Evolutionary conservation across 2,797 vertebrate genomes (phyloP).

Genomic region (Ambastaia sidthimunki): DNA sequence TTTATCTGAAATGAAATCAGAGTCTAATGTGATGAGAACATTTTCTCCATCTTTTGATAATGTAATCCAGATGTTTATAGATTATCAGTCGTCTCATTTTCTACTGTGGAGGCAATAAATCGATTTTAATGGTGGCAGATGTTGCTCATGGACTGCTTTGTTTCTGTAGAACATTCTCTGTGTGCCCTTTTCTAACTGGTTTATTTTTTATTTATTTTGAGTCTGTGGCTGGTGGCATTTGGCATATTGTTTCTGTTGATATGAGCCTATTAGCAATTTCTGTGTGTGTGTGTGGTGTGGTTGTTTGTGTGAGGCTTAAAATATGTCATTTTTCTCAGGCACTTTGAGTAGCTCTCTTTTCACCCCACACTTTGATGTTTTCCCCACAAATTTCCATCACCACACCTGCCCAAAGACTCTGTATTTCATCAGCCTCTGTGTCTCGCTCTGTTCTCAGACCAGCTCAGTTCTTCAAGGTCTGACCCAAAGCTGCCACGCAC

Average conservation of each 20-base stretch:
- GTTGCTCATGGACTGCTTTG: not conserved
- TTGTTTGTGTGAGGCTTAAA: slow-evolving; percentile 15
- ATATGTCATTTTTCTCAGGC: slow-evolving; percentile 39
- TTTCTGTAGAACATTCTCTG: not conserved
- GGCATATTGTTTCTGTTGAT: slow-evolving; percentile 33
- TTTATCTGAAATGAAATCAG: slow-evolving; percentile 28
- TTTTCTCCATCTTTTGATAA: not conserved
- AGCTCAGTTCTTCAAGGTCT: slow-evolving; percentile 5
- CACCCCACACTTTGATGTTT: slow-evolving; percentile 41
- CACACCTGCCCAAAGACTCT: not conserved
- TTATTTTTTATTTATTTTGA: slow-evolving; percentile 11
- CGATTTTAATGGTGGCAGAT: not conserved
- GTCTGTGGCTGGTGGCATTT: slow-evolving; percentile 27
- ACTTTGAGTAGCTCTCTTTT: slow-evolving; percentile 18
- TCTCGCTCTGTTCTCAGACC: slow-evolving; percentile 24
- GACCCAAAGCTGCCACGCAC: slow-evolving; percentile 11
- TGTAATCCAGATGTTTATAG: slow-evolving; percentile 24
- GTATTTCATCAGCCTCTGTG: slow-evolving; percentile 45
- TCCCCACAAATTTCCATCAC: slow-evolving; percentile 14
- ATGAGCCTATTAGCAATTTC: slow-evolving; percentile 27
- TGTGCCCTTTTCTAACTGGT: slow-evolving; percentile 9
- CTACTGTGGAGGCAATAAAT: slow-evolving; percentile 5
- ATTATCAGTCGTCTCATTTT: slow-evolving; percentile 25
- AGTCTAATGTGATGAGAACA: slow-evolving; percentile 32
- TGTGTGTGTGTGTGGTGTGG: slow-evolving; percentile 10